Percentiles rank a stretch among this genome's conserved stretches.
phyloP scores from a whole-genome alignment of 1,140 invertebrate genomes.

The Hycleus phaleratus region DNA sequence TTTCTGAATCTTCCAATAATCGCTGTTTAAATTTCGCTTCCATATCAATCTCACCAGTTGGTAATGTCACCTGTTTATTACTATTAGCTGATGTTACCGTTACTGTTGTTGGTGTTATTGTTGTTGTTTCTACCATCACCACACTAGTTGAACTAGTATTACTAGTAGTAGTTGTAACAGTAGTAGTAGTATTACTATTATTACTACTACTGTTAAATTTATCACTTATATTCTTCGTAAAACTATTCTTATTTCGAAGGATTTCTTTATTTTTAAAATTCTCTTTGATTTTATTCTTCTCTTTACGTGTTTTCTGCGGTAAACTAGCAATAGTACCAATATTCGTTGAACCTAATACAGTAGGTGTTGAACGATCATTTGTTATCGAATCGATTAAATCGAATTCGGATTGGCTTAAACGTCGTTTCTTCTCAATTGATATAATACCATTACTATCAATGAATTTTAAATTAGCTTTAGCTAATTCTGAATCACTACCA shows the following conservation, averaged over 20 bases:
- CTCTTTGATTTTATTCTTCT: slow-evolving; percentile 36
- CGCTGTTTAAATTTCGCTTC: slow-evolving; percentile 57
- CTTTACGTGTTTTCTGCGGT: slow-evolving; percentile 38
- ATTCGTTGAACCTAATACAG: slow-evolving; percentile 54
- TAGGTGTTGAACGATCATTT: slow-evolving; percentile 33
- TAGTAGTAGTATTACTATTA: slow-evolving; percentile 13
- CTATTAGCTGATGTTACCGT: slow-evolving; percentile 3
- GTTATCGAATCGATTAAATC: slow-evolving; percentile 7
- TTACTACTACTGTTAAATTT: slow-evolving; percentile 10
- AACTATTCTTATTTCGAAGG: slow-evolving; percentile 46
- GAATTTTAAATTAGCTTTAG: slow-evolving; percentile 40
- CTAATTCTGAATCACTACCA: slow-evolving; percentile 45
- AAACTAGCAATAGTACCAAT: slow-evolving; percentile 48
- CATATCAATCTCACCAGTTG: slow-evolving; percentile 42
- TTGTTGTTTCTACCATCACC: background rate
- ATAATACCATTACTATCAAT: slow-evolving; percentile 42
- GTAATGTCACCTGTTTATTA: slow-evolving; percentile 31
- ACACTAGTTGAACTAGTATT: slow-evolving; percentile 2
- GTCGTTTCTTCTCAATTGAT: slow-evolving; percentile 46
- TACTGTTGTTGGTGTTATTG: slow-evolving; percentile 5
- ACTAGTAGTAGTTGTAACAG: slow-evolving; percentile 7
- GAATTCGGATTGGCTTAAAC: slow-evolving; percentile 41
- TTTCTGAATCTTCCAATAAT: slow-evolving; percentile 45
- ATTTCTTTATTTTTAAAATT: slow-evolving; percentile 39
- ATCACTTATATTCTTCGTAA: slow-evolving; percentile 46